Base-by-base conservation (phyloP, 2,113 vertebrate genomes). In the Urocynchramus pylzowi region DNA sequence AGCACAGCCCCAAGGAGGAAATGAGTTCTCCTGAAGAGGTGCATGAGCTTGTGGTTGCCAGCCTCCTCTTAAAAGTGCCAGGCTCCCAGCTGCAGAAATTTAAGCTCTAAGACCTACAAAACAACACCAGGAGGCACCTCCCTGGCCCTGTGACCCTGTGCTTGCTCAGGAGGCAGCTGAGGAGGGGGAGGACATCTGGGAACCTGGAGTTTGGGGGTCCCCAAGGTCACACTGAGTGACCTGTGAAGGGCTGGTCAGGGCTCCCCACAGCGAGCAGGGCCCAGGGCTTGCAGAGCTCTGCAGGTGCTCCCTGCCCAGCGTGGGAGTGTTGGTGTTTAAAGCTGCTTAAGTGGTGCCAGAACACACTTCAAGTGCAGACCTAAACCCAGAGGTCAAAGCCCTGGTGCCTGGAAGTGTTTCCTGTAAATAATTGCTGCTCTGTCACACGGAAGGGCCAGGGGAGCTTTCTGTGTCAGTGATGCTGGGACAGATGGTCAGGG, bases 231-330 rank as follows among this genome's bases (percentile, higher is more conserved):
- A 20, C 31, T 2, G 24, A 28, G 37, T 26, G 24, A 30, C 13
- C 56, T 54, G 0, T 7, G 64, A 8, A 11, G 35, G 37, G 56
- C 0, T 27, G 42, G 3, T 12, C 37, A 37, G 77, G 47, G 47
- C 14, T 41, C 47, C 54, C 16, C 1, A 2, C 27, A 31, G 47
- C 0, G 0, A 10, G 28, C 13, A 52, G 41, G 22, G 11, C 33
- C 22, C 16, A 5, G 42, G 30, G 4, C 31, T 20, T 9, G 67
- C 3, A 6, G 2, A 45, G 22, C n/a, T 11, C 42, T 7, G 8
- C 41, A 49, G 42, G 54, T 47, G 24, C 64, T 21, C n/a, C 1
- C 68, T 42, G 78, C 75, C 54, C 76, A 26, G 44, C 0, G 1
- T 10, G 14, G 41, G 23, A 57, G 31, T 2, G 21, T 15, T 90